Conservation (phyloP, 1,140 invertebrate genomes). For the Drosophila bocki region DNA sequence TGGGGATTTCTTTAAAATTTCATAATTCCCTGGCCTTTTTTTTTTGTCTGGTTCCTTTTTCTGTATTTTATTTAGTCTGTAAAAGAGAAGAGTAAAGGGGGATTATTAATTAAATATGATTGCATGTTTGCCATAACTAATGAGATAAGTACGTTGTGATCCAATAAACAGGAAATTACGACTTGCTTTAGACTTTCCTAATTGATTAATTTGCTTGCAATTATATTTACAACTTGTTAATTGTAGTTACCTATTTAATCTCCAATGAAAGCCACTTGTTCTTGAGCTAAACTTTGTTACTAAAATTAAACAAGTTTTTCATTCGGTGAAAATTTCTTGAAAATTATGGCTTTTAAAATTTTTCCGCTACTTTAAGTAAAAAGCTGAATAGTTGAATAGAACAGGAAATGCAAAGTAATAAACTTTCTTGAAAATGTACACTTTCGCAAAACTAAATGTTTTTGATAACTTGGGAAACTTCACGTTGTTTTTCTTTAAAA, state of each 20-base stretch:
- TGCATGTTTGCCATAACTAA: constrained; percentile 13
- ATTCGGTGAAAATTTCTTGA: neutral
- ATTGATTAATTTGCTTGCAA: constrained; percentile 8
- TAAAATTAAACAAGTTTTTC: neutral
- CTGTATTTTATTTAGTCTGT: constrained; percentile 27
- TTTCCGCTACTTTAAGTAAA: neutral
- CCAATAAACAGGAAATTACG: constrained; percentile 30
- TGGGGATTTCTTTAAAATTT: constrained; percentile 61
- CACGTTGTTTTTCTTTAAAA: neutral
- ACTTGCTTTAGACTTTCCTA: neutral
- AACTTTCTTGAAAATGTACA: neutral
- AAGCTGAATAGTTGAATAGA: neutral
- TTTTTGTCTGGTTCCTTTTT: constrained; percentile 9
- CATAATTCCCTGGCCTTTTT: constrained; percentile 58
- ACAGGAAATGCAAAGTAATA: neutral
- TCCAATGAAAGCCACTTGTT: neutral
- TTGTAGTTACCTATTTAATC: constrained; percentile 2
- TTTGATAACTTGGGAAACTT: neutral
- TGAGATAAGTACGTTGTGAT: constrained; percentile 35
- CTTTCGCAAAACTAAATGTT: neutral
- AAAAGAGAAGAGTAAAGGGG: constrained; percentile 9
- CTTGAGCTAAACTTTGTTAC: neutral
- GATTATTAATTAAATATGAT: constrained; percentile 32
- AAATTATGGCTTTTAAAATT: neutral
- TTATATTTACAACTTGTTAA: constrained; percentile 15